These are phyloP conservation scores for Argyrosomus regius DNA, from an alignment of 2,797 vertebrate species.

Conservation along the genomic window DNA sequence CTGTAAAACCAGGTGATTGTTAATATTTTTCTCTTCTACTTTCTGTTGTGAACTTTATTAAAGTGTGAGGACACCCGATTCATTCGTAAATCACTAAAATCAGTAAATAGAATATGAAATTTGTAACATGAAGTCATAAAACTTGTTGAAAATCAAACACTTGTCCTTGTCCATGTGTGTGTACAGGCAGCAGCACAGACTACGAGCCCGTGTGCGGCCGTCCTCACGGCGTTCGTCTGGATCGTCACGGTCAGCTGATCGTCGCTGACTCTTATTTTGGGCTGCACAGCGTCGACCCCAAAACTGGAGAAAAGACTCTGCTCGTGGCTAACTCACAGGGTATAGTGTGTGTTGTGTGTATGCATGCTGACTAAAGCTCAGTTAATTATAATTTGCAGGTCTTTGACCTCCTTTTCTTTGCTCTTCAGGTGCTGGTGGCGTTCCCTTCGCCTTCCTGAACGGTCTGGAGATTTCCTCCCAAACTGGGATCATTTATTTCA, in stretches of 20 bases:
- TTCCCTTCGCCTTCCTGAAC: conserved; percentile 85
- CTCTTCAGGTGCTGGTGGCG: conserved; percentile 75
- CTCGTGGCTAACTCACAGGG: conserved; percentile 80
- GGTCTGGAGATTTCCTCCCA: conserved; percentile 83
- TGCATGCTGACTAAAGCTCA: neutral
- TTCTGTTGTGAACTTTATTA: no score
- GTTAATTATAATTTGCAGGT: neutral
- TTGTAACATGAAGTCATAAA: no score
- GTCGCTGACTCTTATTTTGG: conserved; percentile 85
- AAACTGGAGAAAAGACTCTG: conserved; percentile 80
- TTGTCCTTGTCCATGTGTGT: neutral
- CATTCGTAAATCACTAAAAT: no score
- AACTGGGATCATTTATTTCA: conserved; percentile 84
- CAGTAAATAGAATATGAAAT: no score
- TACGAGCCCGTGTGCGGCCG: conserved; percentile 81
- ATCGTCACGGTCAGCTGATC: conserved; percentile 76
- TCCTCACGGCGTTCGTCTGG: conserved; percentile 81
- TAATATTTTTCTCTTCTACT: no score
- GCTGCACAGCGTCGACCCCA: conserved; percentile 78
- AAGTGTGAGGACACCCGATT: no score
- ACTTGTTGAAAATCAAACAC: no score
- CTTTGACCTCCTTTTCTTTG: neutral
- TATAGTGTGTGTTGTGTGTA: conserved; percentile 22
- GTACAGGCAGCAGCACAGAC: conserved; percentile 79
- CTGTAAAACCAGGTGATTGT: no score